phyloP scores from a whole-genome alignment of 2,113 vertebrate genomes.

The Prionailurus bengalensis region DNA sequence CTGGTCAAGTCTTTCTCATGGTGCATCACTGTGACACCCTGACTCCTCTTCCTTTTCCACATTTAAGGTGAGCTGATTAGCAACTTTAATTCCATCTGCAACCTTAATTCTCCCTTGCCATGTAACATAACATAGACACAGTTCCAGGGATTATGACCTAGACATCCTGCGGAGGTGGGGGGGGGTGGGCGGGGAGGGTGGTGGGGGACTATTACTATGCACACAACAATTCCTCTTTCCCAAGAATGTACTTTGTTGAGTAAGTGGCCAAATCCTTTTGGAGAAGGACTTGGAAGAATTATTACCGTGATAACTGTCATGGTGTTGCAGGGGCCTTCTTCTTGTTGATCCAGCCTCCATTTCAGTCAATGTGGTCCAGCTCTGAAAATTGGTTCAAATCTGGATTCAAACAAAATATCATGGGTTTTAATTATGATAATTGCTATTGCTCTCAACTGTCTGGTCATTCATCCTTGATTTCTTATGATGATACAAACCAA shows the following conservation, averaged over 20 bases:
- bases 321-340: background rate
- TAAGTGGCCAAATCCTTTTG: background rate
- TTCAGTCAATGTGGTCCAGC: background rate
- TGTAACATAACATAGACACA: background rate
- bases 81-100: background rate
- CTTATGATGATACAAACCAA: background rate
- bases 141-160: background rate
- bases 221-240: background rate
- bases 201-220: background rate
- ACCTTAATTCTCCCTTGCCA: background rate
- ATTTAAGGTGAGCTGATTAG: background rate
- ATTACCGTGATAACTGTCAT: background rate
- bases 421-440: background rate
- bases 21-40: background rate
- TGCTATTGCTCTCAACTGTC: background rate
- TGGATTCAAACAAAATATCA: background rate
- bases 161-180: background rate
- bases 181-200: too few relatives aligned
- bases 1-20: background rate
- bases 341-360: background rate
- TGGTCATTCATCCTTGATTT: constrained; percentile 3
- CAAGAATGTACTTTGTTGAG: background rate
- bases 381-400: background rate
- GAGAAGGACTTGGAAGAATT: background rate
- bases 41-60: background rate